phyloP scores from a whole-genome alignment of 1,140 invertebrate species.

The Aphis gossypii region DNA sequence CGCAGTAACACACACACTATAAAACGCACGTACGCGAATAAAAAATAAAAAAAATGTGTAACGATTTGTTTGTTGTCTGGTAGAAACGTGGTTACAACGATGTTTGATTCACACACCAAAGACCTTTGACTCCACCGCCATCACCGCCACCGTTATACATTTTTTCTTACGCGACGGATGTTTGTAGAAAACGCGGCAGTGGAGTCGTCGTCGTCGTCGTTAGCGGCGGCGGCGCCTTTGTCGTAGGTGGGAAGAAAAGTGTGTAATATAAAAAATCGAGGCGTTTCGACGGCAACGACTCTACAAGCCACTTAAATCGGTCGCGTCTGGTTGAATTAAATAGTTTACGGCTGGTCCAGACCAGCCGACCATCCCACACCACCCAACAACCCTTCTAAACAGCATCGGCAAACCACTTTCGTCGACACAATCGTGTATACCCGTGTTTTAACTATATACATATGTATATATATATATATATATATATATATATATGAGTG shows the following conservation, averaged over 20 bases:
- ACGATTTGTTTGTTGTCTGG: background rate
- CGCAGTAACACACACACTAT: background rate
- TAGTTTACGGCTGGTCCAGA: background rate
- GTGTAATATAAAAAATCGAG: conserved; percentile 7
- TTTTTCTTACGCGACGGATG: background rate
- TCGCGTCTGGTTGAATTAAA: conserved; percentile 18
- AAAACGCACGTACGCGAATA: background rate
- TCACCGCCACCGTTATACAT: background rate
- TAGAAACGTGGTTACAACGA: conserved; percentile 2
- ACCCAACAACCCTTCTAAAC: background rate
- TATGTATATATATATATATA: background rate
- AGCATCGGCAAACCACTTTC: background rate
- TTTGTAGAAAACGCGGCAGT: background rate
- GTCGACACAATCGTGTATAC: background rate
- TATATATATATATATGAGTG: background rate
- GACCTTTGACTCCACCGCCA: background rate
- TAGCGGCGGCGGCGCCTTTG: background rate
- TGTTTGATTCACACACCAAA: background rate
- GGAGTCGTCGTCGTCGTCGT: background rate
- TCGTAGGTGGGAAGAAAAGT: background rate
- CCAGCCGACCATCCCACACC: background rate
- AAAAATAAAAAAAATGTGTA: background rate
- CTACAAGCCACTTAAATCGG: conserved; percentile 40
- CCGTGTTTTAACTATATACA: background rate
- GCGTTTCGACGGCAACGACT: background rate